Evolutionary conservation across 1,140 invertebrate species (phyloP).

Genomic region (Eufriesea mexicana): DNA sequence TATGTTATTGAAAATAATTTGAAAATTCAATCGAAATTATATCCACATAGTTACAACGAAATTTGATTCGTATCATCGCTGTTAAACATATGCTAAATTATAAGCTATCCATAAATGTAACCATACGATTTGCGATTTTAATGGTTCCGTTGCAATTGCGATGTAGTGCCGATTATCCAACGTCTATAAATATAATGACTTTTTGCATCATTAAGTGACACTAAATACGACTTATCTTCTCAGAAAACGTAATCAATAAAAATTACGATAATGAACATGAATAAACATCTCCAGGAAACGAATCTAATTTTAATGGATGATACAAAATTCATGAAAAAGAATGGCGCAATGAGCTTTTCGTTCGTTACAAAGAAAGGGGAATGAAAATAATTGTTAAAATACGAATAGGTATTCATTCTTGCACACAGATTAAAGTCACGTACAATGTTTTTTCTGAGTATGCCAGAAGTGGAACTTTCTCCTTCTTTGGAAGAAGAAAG

Average conservation of each 20-base stretch:
- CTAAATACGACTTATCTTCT: not conserved
- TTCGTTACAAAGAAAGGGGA: too few species aligned
- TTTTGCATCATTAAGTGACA: not conserved
- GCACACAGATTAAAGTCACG: not conserved
- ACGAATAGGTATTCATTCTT: not conserved
- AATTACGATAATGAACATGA: not conserved
- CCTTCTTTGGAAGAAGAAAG: slow-evolving; percentile 49
- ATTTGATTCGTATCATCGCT: not conserved
- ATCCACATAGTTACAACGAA: too few species aligned
- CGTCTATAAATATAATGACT: slow-evolving; percentile 17
- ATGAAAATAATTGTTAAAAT: too few species aligned
- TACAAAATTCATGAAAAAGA: too few species aligned
- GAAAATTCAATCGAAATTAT: not conserved
- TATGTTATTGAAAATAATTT: not conserved
- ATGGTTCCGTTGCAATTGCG: not conserved
- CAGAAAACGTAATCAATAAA: slow-evolving; percentile 13
- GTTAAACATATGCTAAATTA: not conserved
- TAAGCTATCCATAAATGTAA: not conserved
- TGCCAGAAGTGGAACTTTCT: slow-evolving; percentile 51
- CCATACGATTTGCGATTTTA: slow-evolving; percentile 1
- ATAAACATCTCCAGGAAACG: not conserved
- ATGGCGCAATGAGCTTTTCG: too few species aligned
- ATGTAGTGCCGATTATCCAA: not conserved
- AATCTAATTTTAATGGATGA: not conserved
- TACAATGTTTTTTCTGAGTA: not conserved